Percentiles rank a stretch among this genome's conserved stretches.
Conservation (phyloP, 2,888 invertebrate genomes). For the Andrena minutula region DNA sequence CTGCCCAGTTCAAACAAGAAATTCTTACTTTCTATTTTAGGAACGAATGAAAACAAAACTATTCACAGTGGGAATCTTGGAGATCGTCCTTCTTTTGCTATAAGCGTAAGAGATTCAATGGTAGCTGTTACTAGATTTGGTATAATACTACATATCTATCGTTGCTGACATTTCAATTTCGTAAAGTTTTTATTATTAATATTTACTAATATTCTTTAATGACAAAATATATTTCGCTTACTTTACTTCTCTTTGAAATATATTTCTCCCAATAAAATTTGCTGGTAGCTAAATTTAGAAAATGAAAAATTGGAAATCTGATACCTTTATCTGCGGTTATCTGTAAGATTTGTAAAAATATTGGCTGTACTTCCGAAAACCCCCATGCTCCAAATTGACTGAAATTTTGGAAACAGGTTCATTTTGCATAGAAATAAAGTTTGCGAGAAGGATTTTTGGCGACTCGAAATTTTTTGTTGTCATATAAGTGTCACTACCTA, state of each 20-base stretch:
- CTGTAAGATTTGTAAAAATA: not conserved
- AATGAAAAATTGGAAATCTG: not conserved
- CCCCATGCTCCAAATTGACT: no score
- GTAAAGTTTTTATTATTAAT: conserved; percentile 3
- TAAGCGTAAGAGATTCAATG: conserved; percentile 51
- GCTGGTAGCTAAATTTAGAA: not conserved
- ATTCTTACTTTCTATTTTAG: conserved; percentile 27
- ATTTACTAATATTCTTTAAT: not conserved
- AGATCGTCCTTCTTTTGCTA: conserved; percentile 15
- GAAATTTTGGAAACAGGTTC: no score
- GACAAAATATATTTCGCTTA: not conserved
- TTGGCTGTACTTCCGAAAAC: conserved; percentile 17
- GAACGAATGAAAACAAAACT: conserved; percentile 28
- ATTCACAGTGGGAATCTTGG: conserved; percentile 35
- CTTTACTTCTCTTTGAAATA: no score
- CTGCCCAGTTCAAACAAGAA: not conserved
- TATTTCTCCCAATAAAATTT: no score
- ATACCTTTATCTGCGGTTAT: not conserved
- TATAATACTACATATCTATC: conserved; percentile 1
- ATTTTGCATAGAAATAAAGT: no score
- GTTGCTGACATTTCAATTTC: not conserved
- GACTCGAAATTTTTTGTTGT: no score
- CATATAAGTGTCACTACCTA: no score
- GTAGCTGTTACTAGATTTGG: conserved; percentile 54
- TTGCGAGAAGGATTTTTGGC: no score